Conservation (phyloP, 2,797 vertebrate species). For the Smutsia gigantea region DNA sequence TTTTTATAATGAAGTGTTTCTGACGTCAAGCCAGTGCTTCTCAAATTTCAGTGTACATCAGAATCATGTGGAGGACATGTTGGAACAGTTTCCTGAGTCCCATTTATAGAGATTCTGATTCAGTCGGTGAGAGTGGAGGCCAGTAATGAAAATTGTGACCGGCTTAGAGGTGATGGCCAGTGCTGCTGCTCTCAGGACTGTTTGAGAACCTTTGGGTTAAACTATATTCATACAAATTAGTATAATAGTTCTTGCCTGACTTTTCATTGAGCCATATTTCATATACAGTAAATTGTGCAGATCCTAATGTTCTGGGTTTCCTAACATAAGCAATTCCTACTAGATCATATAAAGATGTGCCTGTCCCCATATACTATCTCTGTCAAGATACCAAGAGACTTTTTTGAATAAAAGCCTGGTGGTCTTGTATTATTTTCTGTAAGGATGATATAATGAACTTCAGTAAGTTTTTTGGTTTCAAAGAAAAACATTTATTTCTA, state of each 20-base stretch:
- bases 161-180: not conserved
- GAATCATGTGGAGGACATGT: not conserved
- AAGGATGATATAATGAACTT: conserved; percentile 1
- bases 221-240: not conserved
- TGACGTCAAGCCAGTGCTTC: not conserved
- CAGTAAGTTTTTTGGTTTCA: not conserved
- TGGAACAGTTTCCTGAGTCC: not conserved
- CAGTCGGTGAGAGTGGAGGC: not conserved
- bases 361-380: not conserved
- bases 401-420: conserved; percentile 37
- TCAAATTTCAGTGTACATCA: not conserved
- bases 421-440: not conserved
- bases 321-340: not conserved
- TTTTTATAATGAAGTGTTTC: not conserved
- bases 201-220: not conserved
- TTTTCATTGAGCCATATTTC: conserved; percentile 4
- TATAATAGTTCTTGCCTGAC: not conserved
- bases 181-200: not conserved
- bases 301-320: conserved; percentile 28
- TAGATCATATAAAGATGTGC: conserved; percentile 14
- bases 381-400: not conserved
- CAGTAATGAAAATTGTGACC: not conserved
- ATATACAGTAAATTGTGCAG: not conserved
- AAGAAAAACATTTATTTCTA: conserved; percentile 7
- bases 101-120: not conserved